Conservation (phyloP, 2,113 vertebrate species). For the Turdus rufiventris region DNA sequence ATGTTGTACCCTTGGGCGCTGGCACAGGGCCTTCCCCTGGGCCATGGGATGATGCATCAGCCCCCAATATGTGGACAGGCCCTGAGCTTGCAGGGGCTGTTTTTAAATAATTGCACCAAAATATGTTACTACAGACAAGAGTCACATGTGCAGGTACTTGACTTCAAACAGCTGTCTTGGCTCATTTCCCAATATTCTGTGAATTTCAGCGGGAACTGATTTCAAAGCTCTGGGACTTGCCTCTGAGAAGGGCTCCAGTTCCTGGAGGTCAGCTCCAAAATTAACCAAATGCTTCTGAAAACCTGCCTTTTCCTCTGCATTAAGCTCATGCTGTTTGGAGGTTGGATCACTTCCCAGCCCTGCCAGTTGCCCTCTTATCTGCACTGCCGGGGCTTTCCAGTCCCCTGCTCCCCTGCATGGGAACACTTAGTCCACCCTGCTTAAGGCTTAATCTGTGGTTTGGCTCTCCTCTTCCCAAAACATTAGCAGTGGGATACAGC, state of each 20-base stretch:
- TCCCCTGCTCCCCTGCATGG: not conserved
- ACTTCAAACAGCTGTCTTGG: not conserved
- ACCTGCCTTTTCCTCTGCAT: not conserved
- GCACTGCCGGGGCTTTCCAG: not conserved
- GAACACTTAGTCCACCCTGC: not conserved
- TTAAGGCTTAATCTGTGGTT: not conserved
- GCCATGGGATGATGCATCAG: not conserved
- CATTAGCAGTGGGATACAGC: not conserved
- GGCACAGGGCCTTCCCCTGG: not conserved
- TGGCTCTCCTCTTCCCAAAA: not conserved
- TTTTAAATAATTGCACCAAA: not conserved
- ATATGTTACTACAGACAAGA: not conserved
- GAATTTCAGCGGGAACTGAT: not conserved
- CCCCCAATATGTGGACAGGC: not conserved
- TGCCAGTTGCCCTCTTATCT: not conserved
- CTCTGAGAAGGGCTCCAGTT: not conserved
- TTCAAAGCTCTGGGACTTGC: not conserved
- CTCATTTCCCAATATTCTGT: not conserved
- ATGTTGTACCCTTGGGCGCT: not conserved
- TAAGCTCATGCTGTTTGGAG: not conserved
- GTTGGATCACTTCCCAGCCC: not conserved
- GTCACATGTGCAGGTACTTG: not conserved
- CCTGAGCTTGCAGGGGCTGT: not conserved
- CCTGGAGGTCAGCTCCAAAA: accelerated
- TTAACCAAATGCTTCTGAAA: not conserved